Evolutionary conservation across 2,113 vertebrate genomes (phyloP).

Genomic region (Odobenus rosmarus): DNA sequence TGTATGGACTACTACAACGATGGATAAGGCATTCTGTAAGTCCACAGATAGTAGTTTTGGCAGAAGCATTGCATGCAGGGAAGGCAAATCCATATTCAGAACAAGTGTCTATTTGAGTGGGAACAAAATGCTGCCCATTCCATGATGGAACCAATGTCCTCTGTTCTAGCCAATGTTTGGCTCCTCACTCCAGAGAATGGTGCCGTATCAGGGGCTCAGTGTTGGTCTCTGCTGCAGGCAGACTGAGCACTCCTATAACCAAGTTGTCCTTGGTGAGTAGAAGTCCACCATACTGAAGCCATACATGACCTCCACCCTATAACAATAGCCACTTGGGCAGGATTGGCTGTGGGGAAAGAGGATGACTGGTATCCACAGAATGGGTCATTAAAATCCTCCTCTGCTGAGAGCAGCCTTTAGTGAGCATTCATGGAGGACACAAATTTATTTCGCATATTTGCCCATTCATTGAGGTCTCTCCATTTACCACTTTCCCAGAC

Average conservation of each 20-base stretch:
- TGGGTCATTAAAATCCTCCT: neutral
- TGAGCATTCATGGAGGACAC: neutral
- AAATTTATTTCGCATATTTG: neutral
- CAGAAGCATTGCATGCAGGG: neutral
- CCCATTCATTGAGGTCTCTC: neutral
- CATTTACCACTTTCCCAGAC: neutral
- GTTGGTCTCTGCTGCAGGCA: neutral
- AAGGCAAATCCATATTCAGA: neutral
- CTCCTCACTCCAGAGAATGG: neutral
- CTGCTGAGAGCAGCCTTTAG: neutral
- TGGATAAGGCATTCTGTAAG: neutral
- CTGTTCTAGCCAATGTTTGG: neutral
- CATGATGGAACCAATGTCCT: neutral
- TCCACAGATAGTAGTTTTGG: neutral
- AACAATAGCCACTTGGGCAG: neutral
- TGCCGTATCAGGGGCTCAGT: neutral
- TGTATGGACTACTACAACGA: accelerated
- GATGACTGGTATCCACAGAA: neutral
- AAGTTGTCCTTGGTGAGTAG: neutral
- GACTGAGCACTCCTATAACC: neutral
- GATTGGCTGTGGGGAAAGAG: neutral
- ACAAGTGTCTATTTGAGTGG: neutral
- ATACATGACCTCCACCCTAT: neutral
- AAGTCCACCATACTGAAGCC: neutral
- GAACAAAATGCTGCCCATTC: neutral